A percentile compares a stretch with the other conserved stretches of the same genome.
Conservation (phyloP, 2,797 vertebrate species). For the Cetoscarus ocellatus region DNA sequence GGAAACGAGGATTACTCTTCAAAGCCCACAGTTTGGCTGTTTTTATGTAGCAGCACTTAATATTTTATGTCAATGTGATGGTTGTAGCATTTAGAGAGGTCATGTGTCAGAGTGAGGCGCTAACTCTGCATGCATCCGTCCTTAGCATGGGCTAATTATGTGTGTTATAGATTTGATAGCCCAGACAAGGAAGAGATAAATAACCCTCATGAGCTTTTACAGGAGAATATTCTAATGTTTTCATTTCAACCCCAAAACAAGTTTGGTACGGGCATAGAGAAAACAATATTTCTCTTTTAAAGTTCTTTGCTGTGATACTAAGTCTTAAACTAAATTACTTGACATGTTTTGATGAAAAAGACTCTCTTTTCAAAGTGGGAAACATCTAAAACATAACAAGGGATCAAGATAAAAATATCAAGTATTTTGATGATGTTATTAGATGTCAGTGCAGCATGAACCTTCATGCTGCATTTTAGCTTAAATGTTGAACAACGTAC, state of each 20-base stretch:
- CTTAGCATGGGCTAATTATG: slow-evolving; percentile 49
- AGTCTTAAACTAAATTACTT: background rate
- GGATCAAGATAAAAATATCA: background rate
- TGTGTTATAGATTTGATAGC: slow-evolving; percentile 28
- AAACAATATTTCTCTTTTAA: background rate
- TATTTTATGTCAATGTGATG: slow-evolving; percentile 74
- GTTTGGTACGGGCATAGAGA: slow-evolving; percentile 11
- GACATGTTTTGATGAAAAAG: background rate
- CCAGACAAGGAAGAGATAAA: slow-evolving; percentile 34
- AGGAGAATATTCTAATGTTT: slow-evolving; percentile 37
- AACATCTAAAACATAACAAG: background rate
- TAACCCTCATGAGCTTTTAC: slow-evolving; percentile 12
- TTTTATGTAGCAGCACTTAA: slow-evolving; percentile 72
- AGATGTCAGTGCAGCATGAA: too few species aligned
- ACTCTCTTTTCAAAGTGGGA: background rate
- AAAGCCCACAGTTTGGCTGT: slow-evolving; percentile 61
- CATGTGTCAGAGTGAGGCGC: slow-evolving; percentile 56
- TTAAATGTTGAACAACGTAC: too few species aligned
- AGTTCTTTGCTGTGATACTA: background rate
- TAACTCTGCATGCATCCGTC: slow-evolving; percentile 8
- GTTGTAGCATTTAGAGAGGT: slow-evolving; percentile 55
- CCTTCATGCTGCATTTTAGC: too few species aligned
- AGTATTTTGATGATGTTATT: background rate
- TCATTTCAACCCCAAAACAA: slow-evolving; percentile 17
- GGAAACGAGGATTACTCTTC: slow-evolving; percentile 72